phyloP scores from a whole-genome alignment of 2,113 vertebrate genomes.

The Anarrhichthys ocellatus region DNA sequence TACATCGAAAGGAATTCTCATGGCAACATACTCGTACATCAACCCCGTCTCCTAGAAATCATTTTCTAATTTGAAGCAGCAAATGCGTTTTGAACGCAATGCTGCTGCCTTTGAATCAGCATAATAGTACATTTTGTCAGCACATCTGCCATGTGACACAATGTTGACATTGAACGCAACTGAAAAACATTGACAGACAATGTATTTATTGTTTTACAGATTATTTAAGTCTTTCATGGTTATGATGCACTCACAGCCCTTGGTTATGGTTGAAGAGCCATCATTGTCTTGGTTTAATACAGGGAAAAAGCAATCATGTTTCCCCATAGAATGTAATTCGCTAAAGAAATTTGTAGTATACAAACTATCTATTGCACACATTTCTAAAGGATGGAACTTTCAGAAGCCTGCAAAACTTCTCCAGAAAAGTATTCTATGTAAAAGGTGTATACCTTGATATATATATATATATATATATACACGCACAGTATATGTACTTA shows the following conservation, averaged over 20 bases:
- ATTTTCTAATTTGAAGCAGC: neutral
- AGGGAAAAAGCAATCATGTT: conserved; percentile 7
- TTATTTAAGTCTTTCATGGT: neutral
- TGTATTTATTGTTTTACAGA: neutral
- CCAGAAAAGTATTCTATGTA: neutral
- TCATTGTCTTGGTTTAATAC: no score
- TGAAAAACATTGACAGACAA: neutral
- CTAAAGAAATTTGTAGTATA: neutral
- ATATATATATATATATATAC: no score
- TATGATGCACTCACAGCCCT: neutral
- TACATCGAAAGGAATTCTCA: neutral
- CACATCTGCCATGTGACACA: neutral
- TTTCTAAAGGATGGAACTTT: neutral
- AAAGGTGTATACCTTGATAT: neutral
- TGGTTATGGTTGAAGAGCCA: neutral
- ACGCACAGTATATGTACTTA: neutral
- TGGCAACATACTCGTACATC: neutral
- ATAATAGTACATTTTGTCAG: neutral
- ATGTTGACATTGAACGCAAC: neutral
- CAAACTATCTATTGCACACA: neutral
- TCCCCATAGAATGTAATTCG: conserved; percentile 7
- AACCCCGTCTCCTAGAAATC: neutral
- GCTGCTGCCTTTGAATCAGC: neutral
- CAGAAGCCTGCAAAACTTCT: neutral
- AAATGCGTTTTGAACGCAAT: neutral